Evolutionary conservation across 2,113 vertebrate genomes (phyloP).

Genomic region (Oreocharis arfaki): DNA sequence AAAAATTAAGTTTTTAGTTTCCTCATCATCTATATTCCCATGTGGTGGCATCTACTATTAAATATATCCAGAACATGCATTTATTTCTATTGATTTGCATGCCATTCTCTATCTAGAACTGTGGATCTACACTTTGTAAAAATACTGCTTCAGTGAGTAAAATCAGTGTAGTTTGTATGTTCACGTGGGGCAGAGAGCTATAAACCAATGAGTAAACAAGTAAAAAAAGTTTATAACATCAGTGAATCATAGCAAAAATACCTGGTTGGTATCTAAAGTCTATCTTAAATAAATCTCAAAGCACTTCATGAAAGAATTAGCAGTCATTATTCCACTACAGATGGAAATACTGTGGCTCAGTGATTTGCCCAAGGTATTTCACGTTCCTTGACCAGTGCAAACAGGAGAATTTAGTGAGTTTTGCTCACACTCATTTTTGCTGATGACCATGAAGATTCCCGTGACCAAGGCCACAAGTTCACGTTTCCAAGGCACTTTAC

Average conservation of each 20-base stretch:
- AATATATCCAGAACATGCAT: background rate
- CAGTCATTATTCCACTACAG: background rate
- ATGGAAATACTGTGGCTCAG: background rate
- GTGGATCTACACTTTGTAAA: background rate
- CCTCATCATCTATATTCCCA: background rate
- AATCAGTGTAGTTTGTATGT: background rate
- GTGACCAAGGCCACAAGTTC: background rate
- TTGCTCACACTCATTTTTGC: background rate
- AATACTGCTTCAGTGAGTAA: background rate
- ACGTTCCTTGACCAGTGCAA: background rate
- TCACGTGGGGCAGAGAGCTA: accelerated
- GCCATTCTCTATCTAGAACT: background rate
- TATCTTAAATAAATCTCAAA: background rate
- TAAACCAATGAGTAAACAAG: background rate
- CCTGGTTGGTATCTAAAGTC: background rate
- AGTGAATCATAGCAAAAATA: background rate
- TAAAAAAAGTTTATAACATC: background rate
- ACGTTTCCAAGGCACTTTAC: background rate
- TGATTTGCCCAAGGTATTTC: background rate
- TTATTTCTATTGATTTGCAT: background rate
- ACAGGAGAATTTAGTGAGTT: background rate
- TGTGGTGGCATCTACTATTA: background rate
- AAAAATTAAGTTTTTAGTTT: background rate
- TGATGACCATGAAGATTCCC: background rate
- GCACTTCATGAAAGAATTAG: background rate